phyloP scores from a whole-genome alignment of 2,888 invertebrate species.

The Peribatodes rhomboidaria region DNA sequence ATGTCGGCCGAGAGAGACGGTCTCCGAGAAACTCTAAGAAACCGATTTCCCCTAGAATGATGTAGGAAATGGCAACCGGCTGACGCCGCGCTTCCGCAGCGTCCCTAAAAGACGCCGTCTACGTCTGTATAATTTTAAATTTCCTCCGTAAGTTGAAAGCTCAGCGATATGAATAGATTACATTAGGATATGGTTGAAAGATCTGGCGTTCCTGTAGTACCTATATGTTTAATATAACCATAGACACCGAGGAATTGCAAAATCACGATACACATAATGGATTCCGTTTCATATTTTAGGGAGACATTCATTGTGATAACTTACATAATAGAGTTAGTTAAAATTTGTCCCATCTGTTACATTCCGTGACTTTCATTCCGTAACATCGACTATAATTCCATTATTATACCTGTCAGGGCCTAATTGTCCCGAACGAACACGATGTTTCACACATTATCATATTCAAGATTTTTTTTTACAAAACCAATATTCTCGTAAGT shows the following conservation, averaged over 20 bases:
- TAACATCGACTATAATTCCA: constrained; percentile 3
- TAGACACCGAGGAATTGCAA: constrained; percentile 48
- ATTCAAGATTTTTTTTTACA: constrained; percentile 35
- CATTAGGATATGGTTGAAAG: constrained; percentile 61
- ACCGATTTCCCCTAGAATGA: constrained; percentile 42
- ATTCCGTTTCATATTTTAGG: constrained; percentile 33
- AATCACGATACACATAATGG: constrained; percentile 43
- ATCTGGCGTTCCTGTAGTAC: constrained; percentile 45
- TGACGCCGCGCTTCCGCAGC: constrained; percentile 38
- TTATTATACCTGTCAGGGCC: constrained; percentile 1
- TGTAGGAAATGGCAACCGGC: constrained; percentile 36
- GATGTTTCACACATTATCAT: constrained; percentile 11
- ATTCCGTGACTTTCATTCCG: constrained; percentile 6
- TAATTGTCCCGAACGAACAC: constrained; percentile 16
- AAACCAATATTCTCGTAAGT: constrained; percentile 26
- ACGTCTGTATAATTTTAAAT: constrained; percentile 47
- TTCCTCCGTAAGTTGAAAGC: constrained; percentile 54
- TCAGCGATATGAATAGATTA: constrained; percentile 67
- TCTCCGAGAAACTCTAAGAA: constrained; percentile 33
- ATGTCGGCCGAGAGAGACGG: constrained; percentile 23
- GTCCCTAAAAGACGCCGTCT: constrained; percentile 33
- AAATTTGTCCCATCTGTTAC: constrained; percentile 8
- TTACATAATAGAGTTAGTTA: constrained; percentile 28
- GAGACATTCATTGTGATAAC: constrained; percentile 39
- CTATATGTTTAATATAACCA: constrained; percentile 49